Conservation (phyloP, 37 sponge, comb jelly and placozoan species). For the Aphrocallistes beatrix region DNA sequence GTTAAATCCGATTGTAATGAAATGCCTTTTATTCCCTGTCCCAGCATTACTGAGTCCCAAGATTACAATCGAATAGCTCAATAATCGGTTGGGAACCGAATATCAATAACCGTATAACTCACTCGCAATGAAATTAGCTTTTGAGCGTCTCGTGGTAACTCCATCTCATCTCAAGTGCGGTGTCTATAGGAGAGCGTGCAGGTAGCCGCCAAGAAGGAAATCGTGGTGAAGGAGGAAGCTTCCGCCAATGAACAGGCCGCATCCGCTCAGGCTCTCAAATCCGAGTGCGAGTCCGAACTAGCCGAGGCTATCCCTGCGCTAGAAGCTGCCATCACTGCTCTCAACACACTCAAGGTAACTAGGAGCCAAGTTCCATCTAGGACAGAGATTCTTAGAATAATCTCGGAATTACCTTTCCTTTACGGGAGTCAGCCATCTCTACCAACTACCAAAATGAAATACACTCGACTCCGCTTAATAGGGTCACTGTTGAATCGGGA, state of each 20-base stretch:
- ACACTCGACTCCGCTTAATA: too few relatives aligned
- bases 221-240: conserved; percentile 79
- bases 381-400: too few relatives aligned
- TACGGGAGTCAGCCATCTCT: too few relatives aligned
- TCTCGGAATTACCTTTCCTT: too few relatives aligned
- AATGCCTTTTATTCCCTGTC: too few relatives aligned
- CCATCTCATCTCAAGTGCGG: too few relatives aligned
- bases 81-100: not conserved
- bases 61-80: too few relatives aligned
- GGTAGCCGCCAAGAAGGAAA: conserved; percentile 74
- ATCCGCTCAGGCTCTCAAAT: conserved; percentile 81
- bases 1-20: too few relatives aligned
- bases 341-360: conserved; percentile 78
- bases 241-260: conserved; percentile 84
- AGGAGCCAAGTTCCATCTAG: not conserved
- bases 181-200: conserved; percentile 69
- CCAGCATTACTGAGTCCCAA: too few relatives aligned
- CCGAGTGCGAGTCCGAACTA: conserved; percentile 95
- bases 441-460: too few relatives aligned
- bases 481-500: too few relatives aligned
- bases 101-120: not conserved
- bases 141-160: not conserved
- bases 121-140: not conserved
- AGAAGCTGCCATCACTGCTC: conserved; percentile 86
- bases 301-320: conserved; percentile 99